Conservation (phyloP, 2,797 vertebrate species). For the Phylloscopus collybita region DNA sequence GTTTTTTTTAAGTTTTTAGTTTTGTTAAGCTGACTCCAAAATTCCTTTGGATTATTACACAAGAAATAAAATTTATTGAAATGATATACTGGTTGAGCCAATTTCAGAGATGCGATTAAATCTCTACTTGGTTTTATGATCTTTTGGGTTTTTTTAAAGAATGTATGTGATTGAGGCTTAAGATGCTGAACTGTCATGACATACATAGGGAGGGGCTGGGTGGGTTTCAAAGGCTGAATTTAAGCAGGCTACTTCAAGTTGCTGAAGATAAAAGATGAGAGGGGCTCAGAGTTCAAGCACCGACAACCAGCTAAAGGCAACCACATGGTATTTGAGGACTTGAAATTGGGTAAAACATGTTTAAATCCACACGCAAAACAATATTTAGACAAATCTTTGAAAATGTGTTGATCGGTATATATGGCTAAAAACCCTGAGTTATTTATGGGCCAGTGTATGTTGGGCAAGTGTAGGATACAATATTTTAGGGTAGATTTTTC, state of each 20-base stretch:
- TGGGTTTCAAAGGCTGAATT: conserved; percentile 29
- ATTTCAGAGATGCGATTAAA: neutral
- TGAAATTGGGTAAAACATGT: neutral
- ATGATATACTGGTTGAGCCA: neutral
- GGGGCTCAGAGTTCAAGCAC: conserved; percentile 25
- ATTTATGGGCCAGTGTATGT: neutral
- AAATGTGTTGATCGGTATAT: neutral
- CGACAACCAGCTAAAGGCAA: conserved; percentile 30
- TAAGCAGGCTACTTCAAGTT: conserved; percentile 24
- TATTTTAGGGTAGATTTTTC: neutral
- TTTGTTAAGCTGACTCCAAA: neutral
- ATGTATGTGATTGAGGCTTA: neutral
- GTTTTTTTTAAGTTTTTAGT: no score
- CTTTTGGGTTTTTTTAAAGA: neutral
- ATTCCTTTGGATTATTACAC: neutral
- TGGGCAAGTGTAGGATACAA: neutral
- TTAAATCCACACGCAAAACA: neutral
- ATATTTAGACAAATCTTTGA: neutral
- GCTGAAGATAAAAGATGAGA: conserved; percentile 31
- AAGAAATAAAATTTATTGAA: neutral
- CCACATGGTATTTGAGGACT: neutral
- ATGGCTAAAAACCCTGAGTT: neutral
- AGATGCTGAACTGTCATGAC: neutral
- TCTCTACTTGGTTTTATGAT: neutral
- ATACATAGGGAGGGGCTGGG: neutral